A percentile compares a stretch with the other conserved stretches of the same genome.
Evolutionary conservation across 2,113 vertebrate genomes (phyloP).

Genomic region (Acrocephalus kingi): DNA sequence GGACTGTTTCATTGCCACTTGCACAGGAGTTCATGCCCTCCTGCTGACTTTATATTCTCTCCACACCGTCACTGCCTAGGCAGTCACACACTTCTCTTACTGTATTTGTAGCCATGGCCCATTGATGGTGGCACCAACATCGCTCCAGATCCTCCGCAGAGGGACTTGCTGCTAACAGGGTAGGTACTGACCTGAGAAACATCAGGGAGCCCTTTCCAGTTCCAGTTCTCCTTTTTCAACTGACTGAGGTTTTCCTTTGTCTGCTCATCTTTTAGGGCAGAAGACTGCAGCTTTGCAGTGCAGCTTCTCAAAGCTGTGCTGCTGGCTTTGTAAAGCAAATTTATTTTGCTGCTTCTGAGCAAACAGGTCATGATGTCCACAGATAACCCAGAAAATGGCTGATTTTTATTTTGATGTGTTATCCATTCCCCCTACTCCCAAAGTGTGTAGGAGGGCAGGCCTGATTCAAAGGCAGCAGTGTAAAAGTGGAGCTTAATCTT

Average conservation of each 20-base stretch:
- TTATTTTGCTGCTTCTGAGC: not conserved
- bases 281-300: not conserved
- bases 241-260: not conserved
- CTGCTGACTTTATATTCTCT: not conserved
- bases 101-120: conserved; percentile 85
- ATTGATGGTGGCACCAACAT: conserved; percentile 90
- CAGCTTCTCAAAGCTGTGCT: not conserved
- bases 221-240: not conserved
- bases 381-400: not conserved
- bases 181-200: conserved; percentile 59
- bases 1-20: conserved; percentile 1
- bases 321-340: not conserved
- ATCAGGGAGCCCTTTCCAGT: not conserved
- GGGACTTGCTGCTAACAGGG: conserved; percentile 96
- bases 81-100: conserved; percentile 1
- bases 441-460: not conserved
- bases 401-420: not conserved
- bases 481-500: not conserved
- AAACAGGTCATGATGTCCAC: not conserved
- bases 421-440: not conserved
- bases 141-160: conserved; percentile 88
- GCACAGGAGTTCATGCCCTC: conserved; percentile 17
- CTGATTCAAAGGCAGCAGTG: not conserved
- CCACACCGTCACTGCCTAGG: not conserved
- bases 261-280: not conserved